Evolutionary conservation across 35 echinoderm and acorn worm genomes (phyloP), one percentile per base, ranked within the genome.

Genomic region (Ptychodera flava): DNA sequence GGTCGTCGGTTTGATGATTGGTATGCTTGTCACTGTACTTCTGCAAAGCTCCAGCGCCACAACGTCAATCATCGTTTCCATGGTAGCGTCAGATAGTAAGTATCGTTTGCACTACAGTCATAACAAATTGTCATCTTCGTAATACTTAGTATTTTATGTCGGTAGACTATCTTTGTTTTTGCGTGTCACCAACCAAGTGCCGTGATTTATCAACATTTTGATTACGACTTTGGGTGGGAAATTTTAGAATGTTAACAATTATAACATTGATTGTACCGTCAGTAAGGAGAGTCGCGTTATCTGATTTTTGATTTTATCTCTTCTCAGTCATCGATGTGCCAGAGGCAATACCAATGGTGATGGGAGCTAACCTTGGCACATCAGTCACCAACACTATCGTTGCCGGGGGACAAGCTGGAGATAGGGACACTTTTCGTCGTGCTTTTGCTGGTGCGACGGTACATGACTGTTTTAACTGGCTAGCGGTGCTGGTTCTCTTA

Each of bases 321-420:
- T 16, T 1, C 85, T 34, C 83, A 94, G 93, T 89, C 1, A 33
- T 95, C 22, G 75, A 87, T 0, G 93, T 95, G n/a, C 77, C 37
- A 31, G 89, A 88, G 76, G 93, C 86, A 10, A 95, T 95, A 37
- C 87, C 83, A 0, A 95, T 95, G 0, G 85, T 95, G 38, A 97
- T 97, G 95, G 95, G 95, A 31, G 95, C 95, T 38, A 97, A 97
- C 90, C 93, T 97, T 31, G 93, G 93, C 29, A 95, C 93, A 0
- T 88, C 90, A 0, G 93, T 95, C 10, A 95, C 93, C n/a, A 95
- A 95, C 84, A 95, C 93, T 6, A 95, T 95, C 31, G 93, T 95
- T 0, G 77, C 93, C 0, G 64, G 88, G 1, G 84, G 86, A 15
- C 93, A 91, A 83, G 81, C 87, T 29, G 78, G 79, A 22, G 82